phyloP scores from a whole-genome alignment of 2,797 vertebrate genomes.

The Lutjanus campechanus region DNA sequence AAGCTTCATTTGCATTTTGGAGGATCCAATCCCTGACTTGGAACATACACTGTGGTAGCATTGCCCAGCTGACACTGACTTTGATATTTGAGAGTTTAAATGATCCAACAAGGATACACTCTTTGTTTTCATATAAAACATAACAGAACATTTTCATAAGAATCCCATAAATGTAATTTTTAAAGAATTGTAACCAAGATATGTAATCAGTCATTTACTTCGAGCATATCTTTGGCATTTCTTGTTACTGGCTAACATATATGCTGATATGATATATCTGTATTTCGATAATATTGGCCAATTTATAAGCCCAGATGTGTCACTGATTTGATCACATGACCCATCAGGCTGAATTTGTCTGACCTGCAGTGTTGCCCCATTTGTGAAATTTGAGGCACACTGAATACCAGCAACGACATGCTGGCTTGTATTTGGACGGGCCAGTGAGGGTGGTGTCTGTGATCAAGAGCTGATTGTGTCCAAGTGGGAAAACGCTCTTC shows the following conservation, averaged over 20 bases:
- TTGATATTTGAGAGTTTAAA: constrained; percentile 9
- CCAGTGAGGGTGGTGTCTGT: constrained; percentile 40
- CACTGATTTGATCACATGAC: background rate
- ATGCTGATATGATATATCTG: background rate
- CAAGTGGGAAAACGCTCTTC: constrained; percentile 56
- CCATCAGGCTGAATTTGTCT: background rate
- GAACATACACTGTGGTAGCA: too few relatives aligned
- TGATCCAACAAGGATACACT: background rate
- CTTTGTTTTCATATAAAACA: background rate
- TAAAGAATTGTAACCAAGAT: background rate
- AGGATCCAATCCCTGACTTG: background rate
- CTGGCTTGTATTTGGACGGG: constrained; percentile 48
- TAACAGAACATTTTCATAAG: background rate
- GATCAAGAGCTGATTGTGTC: constrained; percentile 57
- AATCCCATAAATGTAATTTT: background rate
- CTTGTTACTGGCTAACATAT: too few relatives aligned
- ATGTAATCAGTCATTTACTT: background rate
- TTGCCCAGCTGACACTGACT: background rate
- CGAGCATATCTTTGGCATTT: background rate
- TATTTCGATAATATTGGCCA: background rate
- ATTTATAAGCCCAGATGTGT: background rate
- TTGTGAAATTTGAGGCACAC: constrained; percentile 17
- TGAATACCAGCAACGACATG: constrained; percentile 20
- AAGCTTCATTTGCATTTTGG: background rate
- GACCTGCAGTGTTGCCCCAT: background rate